Evolutionary conservation across 2,888 invertebrate species (phyloP).

Genomic region (Odontothrips loti): DNA sequence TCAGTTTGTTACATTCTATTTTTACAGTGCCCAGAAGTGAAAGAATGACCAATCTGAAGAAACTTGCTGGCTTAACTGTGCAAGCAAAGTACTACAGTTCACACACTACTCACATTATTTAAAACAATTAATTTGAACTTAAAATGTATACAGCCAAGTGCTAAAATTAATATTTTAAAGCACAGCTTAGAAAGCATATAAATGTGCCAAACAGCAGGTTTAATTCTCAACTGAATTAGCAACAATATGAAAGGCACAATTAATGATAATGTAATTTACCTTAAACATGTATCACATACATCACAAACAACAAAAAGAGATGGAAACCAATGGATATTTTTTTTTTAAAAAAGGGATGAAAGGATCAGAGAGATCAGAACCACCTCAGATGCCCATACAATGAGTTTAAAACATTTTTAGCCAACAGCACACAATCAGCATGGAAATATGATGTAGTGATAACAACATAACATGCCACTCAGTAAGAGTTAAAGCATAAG

Average conservation of each 20-base stretch:
- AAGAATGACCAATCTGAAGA: neutral
- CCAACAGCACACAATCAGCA: neutral
- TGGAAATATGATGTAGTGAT: neutral
- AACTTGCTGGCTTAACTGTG: neutral
- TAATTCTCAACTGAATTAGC: neutral
- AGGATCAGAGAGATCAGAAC: neutral
- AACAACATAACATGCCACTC: neutral
- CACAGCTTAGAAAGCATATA: neutral
- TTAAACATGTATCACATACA: conserved; percentile 3
- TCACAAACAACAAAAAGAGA: neutral
- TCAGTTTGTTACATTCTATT: conserved; percentile 12
- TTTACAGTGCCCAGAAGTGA: conserved; percentile 4
- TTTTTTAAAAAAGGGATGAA: neutral
- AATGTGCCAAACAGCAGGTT: neutral
- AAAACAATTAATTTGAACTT: neutral
- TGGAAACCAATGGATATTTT: neutral
- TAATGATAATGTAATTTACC: conserved; percentile 4
- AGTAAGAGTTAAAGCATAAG: neutral
- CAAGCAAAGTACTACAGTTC: neutral
- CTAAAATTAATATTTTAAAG: neutral
- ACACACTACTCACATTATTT: neutral
- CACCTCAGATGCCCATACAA: neutral
- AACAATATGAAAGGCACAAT: neutral
- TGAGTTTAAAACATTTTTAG: neutral
- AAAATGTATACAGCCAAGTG: neutral